These are phyloP conservation scores for Drosophila robusta DNA, from an alignment of 2,888 invertebrate species.

Conservation along the genomic window DNA sequence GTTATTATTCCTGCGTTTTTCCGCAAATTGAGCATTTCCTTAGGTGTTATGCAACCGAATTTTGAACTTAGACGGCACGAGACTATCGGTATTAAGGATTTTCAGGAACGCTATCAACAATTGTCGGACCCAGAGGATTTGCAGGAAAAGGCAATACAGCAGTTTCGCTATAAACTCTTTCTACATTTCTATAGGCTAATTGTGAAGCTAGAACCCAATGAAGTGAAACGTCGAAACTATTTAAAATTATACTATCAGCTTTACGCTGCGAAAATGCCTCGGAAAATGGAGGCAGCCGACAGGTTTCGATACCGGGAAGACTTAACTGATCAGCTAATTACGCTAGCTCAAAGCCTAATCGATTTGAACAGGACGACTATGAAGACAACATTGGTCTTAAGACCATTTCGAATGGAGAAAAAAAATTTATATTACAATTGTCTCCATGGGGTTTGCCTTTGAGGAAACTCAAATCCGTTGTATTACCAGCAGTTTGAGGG, in stretches of 20 bases:
- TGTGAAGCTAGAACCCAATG: constrained; percentile 8
- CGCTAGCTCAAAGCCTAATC: neutral
- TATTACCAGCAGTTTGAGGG: neutral
- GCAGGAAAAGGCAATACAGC: neutral
- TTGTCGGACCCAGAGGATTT: neutral
- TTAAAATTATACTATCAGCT: constrained; percentile 34
- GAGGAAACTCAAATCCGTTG: too few species aligned
- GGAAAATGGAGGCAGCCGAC: neutral
- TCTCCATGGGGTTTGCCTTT: neutral
- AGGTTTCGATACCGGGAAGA: neutral
- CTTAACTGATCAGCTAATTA: constrained; percentile 17
- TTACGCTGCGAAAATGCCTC: neutral
- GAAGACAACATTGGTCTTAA: neutral
- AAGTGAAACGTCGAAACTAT: neutral
- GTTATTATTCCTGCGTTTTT: neutral
- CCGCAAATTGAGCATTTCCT: neutral
- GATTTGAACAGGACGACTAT: neutral
- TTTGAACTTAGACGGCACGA: neutral
- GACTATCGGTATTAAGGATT: constrained; percentile 9
- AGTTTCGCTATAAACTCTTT: constrained; percentile 28
- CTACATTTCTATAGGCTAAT: constrained; percentile 37
- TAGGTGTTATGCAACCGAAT: constrained; percentile 1
- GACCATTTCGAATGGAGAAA: neutral
- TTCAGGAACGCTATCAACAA: constrained; percentile 23
- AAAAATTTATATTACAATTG: neutral